phyloP scores from a whole-genome alignment of 1,140 invertebrate genomes.

The Drosophila watanabei region DNA sequence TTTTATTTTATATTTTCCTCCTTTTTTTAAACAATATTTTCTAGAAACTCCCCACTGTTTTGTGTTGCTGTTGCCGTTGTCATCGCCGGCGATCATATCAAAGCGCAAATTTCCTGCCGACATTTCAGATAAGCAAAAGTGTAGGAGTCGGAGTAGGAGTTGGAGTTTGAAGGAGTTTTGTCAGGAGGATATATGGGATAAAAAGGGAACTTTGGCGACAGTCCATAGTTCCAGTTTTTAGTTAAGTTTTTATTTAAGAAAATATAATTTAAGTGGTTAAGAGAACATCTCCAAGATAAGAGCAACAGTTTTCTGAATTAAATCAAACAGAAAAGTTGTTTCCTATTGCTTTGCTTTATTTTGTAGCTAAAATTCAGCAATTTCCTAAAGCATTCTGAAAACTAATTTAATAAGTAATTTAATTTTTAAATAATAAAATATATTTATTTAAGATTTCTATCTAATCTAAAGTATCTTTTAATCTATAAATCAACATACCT shows the following conservation, averaged over 20 bases:
- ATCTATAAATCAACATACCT: not conserved
- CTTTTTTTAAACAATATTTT: not conserved
- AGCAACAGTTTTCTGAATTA: too few relatives aligned
- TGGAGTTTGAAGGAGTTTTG: not conserved
- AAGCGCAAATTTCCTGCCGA: constrained; percentile 77
- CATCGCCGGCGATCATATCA: constrained; percentile 73
- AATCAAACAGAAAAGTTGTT: too few relatives aligned
- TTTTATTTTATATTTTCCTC: not conserved
- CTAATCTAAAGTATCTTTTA: not conserved
- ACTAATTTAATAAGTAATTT: not conserved
- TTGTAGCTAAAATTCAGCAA: not conserved
- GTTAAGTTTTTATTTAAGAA: not conserved
- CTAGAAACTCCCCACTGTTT: not conserved
- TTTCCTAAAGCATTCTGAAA: not conserved
- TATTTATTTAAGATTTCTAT: not conserved
- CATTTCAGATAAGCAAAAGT: constrained; percentile 56
- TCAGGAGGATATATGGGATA: not conserved
- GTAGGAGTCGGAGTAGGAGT: constrained; percentile 29
- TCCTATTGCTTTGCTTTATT: not conserved
- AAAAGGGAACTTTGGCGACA: constrained; percentile 13
- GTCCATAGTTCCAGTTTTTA: not conserved
- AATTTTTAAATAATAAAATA: not conserved
- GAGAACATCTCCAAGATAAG: too few relatives aligned
- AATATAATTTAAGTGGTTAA: not conserved
- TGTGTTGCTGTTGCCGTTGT: constrained; percentile 30